These are phyloP conservation scores for Prochilodus magdalenae DNA, from an alignment of 2,113 vertebrate genomes.

Conservation along the genomic window DNA sequence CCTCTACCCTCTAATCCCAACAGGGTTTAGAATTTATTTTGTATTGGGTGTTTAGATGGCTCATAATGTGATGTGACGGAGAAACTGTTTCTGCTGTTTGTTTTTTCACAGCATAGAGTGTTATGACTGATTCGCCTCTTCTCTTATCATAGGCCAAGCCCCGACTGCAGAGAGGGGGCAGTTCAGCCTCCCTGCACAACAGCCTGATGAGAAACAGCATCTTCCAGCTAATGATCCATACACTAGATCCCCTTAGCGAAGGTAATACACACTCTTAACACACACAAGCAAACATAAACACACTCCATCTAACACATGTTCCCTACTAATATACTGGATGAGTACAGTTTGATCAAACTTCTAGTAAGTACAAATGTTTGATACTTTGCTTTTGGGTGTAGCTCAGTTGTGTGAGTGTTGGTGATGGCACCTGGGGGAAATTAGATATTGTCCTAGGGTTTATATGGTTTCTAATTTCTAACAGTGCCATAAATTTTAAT, in stretches of 20 bases:
- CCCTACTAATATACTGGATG: too few species aligned
- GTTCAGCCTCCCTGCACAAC: slow-evolving; percentile 96
- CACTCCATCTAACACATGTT: background rate
- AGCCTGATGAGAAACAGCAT: slow-evolving; percentile 98
- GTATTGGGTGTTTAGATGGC: background rate
- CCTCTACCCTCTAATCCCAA: background rate
- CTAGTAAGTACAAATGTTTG: background rate
- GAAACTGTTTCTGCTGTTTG: background rate
- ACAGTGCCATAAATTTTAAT: too few species aligned
- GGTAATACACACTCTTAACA: slow-evolving; percentile 64
- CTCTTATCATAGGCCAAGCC: slow-evolving; percentile 83
- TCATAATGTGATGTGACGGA: background rate
- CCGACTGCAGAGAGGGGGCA: slow-evolving; percentile 92
- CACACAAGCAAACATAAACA: slow-evolving; percentile 1
- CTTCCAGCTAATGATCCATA: slow-evolving; percentile 99
- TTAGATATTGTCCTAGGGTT: too few species aligned
- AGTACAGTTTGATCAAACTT: background rate
- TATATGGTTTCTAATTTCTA: too few species aligned
- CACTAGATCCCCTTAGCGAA: slow-evolving; percentile 90
- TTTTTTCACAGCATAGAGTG: background rate
- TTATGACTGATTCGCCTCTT: slow-evolving; percentile 54
- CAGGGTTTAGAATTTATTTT: background rate
- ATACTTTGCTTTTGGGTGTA: too few species aligned
- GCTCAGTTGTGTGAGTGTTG: too few species aligned
- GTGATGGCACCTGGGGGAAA: too few species aligned